Evolutionary conservation across 2,888 invertebrate species (phyloP).

Genomic region (Dryobota labecula): DNA sequence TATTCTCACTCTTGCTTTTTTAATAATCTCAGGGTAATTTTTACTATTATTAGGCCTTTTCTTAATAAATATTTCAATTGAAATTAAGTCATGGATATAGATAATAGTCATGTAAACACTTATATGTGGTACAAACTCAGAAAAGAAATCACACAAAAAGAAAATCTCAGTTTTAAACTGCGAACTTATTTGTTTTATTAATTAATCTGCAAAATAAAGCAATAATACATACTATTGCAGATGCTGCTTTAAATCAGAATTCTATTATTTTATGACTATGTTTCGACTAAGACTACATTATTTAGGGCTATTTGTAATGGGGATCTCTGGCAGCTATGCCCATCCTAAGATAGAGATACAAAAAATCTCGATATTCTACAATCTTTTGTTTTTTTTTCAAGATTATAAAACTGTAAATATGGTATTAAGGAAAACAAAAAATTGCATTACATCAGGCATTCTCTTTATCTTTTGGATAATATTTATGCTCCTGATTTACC

Average conservation of each 20-base stretch:
- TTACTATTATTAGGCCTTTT: background rate
- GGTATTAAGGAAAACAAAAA: no score
- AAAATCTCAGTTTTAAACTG: background rate
- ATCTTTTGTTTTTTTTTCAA: background rate
- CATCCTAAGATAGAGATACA: background rate
- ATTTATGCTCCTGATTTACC: no score
- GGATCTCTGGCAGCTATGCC: background rate
- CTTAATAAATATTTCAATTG: background rate
- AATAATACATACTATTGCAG: background rate
- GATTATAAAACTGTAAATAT: background rate
- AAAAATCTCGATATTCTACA: background rate
- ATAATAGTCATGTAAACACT: no score
- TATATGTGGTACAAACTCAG: no score
- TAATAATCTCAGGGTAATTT: background rate
- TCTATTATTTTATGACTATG: background rate
- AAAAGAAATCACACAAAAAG: no score
- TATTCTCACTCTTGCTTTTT: background rate
- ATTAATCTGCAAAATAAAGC: background rate
- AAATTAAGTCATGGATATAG: background rate
- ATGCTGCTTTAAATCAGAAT: background rate
- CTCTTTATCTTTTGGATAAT: no score
- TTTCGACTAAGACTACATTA: background rate
- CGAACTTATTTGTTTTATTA: background rate
- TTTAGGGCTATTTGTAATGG: background rate
- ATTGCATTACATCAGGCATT: no score